phyloP scores from a whole-genome alignment of 2,797 vertebrate genomes.

The Microchirus variegatus region DNA sequence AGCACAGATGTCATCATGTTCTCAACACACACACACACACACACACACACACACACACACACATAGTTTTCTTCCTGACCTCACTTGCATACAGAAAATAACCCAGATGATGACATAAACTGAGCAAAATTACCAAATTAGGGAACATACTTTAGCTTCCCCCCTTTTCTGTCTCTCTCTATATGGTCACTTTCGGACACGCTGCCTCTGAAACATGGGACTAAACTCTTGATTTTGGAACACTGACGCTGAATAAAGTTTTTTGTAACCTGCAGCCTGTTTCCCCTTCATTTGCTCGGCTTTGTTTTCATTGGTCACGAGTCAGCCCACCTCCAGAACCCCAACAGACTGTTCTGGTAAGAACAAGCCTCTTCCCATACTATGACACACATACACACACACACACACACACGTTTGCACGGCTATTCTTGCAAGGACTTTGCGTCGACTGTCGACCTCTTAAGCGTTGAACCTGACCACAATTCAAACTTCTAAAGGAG shows the following conservation, averaged over 20 bases:
- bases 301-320: constrained; percentile 63
- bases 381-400: constrained; percentile 36
- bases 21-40: constrained; percentile 15
- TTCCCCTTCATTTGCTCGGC: constrained; percentile 29
- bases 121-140: not conserved
- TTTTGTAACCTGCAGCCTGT: constrained; percentile 5
- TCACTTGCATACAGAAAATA: not conserved
- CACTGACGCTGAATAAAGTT: not conserved
- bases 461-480: not conserved
- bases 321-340: constrained; percentile 63
- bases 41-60: not conserved
- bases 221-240: too few relatives aligned
- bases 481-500: constrained; percentile 2
- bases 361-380: constrained; percentile 64
- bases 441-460: too few relatives aligned
- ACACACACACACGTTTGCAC: constrained; percentile 1
- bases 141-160: not conserved
- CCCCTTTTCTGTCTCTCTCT: not conserved
- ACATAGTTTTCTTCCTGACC: too few relatives aligned
- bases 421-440: too few relatives aligned
- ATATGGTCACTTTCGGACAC: too few relatives aligned
- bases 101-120: not conserved
- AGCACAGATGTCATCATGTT: constrained; percentile 38
- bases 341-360: constrained; percentile 67
- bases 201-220: too few relatives aligned